A percentile compares a stretch with the other conserved stretches of the same genome.
phyloP scores from a whole-genome alignment of 2,797 vertebrate species.

The Falco naumanni region DNA sequence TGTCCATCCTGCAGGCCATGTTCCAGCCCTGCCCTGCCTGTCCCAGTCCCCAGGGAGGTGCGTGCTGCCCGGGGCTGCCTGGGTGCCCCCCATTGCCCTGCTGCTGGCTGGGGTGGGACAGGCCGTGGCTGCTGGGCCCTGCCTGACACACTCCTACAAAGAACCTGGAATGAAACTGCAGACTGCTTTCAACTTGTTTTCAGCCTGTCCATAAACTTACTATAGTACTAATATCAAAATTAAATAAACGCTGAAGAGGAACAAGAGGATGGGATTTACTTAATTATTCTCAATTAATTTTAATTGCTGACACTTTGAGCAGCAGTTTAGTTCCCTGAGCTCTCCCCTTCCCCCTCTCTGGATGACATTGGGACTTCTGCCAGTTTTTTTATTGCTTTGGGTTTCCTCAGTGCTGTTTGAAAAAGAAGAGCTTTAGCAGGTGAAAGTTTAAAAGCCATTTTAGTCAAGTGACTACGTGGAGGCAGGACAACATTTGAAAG shows the following conservation, averaged over 20 bases:
- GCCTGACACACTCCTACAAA: accelerated
- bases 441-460: constrained; percentile 41
- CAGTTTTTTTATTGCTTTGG: constrained; percentile 48
- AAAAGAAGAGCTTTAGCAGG: constrained; percentile 36
- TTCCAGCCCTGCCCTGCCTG: accelerated
- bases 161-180: neutral
- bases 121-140: neutral
- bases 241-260: constrained; percentile 47
- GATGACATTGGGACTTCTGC: constrained; percentile 41
- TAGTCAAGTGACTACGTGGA: constrained; percentile 16
- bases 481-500: constrained; percentile 22
- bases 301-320: constrained; percentile 67
- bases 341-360: neutral
- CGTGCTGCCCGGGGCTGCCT: accelerated
- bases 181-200: neutral
- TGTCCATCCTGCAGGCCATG: accelerated
- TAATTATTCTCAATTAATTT: constrained; percentile 70
- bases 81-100: accelerated
- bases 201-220: neutral
- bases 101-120: accelerated
- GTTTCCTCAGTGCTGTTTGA: constrained; percentile 10
- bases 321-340: constrained; percentile 1
- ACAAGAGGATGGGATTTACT: constrained; percentile 15
- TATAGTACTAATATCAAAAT: neutral
- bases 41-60: neutral